These are phyloP conservation scores for Sorex fumeus DNA, from an alignment of 2,113 vertebrate species.

Conservation along the genomic window DNA sequence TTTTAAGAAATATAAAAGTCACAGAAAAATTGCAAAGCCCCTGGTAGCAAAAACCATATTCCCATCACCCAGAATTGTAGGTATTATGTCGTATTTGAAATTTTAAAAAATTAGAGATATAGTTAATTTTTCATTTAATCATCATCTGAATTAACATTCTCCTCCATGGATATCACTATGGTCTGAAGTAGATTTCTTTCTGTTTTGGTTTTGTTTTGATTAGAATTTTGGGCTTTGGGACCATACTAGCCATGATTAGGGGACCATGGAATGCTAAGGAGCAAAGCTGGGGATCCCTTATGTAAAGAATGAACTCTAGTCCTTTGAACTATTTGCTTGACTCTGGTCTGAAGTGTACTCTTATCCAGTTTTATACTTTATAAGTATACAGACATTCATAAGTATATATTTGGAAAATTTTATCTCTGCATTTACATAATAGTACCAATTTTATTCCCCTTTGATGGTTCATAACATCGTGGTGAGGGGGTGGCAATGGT, in stretches of 20 bases:
- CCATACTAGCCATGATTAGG: no score
- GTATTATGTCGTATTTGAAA: constrained; percentile 12
- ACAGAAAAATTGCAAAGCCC: constrained; percentile 16
- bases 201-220: no score
- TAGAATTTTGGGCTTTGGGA: no score
- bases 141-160: background rate
- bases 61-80: background rate
- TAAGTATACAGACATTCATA: background rate
- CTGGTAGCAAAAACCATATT: constrained; percentile 7
- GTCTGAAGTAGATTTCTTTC: no score
- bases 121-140: constrained; percentile 20
- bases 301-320: no score
- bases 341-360: background rate
- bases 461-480: no score
- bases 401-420: background rate
- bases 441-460: background rate
- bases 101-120: constrained; percentile 15
- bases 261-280: no score
- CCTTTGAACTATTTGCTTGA: no score
- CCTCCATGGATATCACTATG: background rate
- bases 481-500: no score
- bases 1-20: constrained; percentile 22
- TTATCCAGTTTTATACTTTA: constrained; percentile 30
- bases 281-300: no score
- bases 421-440: constrained; percentile 16